These are phyloP conservation scores for Andrena praecox DNA, from an alignment of 2,888 invertebrate genomes.

Conservation along the genomic window DNA sequence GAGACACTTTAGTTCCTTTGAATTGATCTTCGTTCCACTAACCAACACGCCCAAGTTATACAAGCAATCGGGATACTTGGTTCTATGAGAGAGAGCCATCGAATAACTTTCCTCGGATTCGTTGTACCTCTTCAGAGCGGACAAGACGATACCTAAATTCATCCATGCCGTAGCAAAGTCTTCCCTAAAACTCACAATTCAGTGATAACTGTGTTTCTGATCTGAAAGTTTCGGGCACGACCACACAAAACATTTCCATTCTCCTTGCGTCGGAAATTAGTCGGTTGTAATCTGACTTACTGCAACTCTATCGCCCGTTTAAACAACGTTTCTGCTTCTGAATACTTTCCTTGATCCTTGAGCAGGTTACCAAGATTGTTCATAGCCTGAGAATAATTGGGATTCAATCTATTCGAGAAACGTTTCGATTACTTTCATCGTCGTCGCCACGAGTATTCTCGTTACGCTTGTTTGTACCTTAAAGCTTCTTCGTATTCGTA, in stretches of 20 bases:
- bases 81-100: conserved; percentile 91
- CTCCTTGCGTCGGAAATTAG: conserved; percentile 9
- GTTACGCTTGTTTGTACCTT: conserved; percentile 84
- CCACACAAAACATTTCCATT: neutral
- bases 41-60: conserved; percentile 98
- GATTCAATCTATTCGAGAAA: conserved; percentile 87
- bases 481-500: conserved; percentile 92
- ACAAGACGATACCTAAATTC: conserved; percentile 97
- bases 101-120: conserved; percentile 93
- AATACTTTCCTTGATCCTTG: conserved; percentile 89
- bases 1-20: conserved; percentile 3
- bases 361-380: conserved; percentile 96
- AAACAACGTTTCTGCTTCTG: conserved; percentile 91
- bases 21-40: conserved; percentile 73
- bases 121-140: conserved; percentile 89
- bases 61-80: conserved; percentile 95
- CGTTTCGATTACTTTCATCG: neutral
- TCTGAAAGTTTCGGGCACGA: neutral
- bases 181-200: conserved; percentile 86
- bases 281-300: conserved; percentile 84
- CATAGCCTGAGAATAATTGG: conserved; percentile 95
- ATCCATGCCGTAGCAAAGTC: conserved; percentile 99
- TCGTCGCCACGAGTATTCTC: neutral
- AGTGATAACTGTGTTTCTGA: conserved; percentile 17
- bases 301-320: conserved; percentile 90